Conservation (phyloP, 2,797 vertebrate species). For the Champsocephalus gunnari region DNA sequence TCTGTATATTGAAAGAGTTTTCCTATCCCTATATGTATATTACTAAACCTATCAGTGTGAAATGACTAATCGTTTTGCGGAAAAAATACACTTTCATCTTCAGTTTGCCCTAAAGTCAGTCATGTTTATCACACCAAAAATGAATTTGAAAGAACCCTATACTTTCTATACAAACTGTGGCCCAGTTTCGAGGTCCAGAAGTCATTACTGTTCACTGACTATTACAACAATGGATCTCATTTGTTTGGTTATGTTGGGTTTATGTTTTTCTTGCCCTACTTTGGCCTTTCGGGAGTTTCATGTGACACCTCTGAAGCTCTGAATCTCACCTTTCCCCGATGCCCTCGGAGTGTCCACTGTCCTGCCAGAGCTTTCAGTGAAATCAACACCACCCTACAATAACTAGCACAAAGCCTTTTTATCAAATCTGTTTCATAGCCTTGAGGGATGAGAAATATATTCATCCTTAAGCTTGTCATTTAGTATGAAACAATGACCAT, state of each 20-base stretch:
- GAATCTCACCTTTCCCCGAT: conserved; percentile 55
- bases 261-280: conserved; percentile 42
- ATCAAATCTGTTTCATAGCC: conserved; percentile 23
- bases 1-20: background rate
- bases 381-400: conserved; percentile 32
- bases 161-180: conserved; percentile 32
- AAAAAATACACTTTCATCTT: background rate
- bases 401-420: conserved; percentile 27
- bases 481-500: conserved; percentile 23
- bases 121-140: background rate
- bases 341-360: conserved; percentile 19
- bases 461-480: conserved; percentile 26
- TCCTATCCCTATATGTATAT: background rate
- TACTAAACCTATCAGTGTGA: background rate
- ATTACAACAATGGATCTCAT: conserved; percentile 45
- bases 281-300: conserved; percentile 51
- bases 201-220: conserved; percentile 33
- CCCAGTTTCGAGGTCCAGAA: conserved; percentile 46
- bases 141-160: conserved; percentile 30
- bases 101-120: conserved; percentile 14
- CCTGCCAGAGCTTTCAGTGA: conserved; percentile 43
- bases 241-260: conserved; percentile 36
- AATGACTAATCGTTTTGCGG: background rate
- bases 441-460: conserved; percentile 25
- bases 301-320: conserved; percentile 40